phyloP scores from a whole-genome alignment of 2,797 vertebrate genomes.

The Hippopotamyrus pictus region DNA sequence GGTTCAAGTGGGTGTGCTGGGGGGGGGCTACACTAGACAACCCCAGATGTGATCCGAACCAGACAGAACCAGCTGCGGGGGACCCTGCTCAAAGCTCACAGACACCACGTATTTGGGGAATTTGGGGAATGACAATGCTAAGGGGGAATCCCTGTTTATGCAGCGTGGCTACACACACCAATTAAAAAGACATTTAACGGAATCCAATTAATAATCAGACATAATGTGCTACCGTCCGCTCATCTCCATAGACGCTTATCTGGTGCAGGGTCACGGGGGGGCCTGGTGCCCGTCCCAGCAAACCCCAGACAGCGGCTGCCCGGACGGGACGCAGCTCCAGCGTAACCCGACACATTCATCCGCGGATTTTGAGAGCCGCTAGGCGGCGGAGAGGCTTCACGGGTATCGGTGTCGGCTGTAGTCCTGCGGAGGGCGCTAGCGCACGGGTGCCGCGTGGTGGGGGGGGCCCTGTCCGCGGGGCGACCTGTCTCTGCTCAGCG shows the following conservation, averaged over 20 bases:
- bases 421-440: not conserved
- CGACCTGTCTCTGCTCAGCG: not conserved
- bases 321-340: not conserved
- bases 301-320: not conserved
- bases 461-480: not conserved
- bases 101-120: not conserved
- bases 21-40: conserved; percentile 27
- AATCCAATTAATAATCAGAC: not conserved
- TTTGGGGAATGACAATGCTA: not conserved
- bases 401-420: not conserved
- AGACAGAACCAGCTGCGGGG: not conserved
- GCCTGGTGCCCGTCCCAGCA: not conserved
- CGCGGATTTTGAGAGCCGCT: not conserved
- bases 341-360: not conserved
- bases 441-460: not conserved
- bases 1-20: conserved; percentile 46
- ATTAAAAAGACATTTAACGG: not conserved
- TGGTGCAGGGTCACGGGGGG: not conserved
- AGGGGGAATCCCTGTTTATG: not conserved
- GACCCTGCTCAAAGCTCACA: not conserved
- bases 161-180: not conserved
- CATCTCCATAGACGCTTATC: not conserved
- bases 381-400: not conserved
- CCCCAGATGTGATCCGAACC: not conserved
- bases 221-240: not conserved